Evolutionary conservation across 30 jellyfish, hydroid and myxozoan species (phyloP).

Genomic region (Cassiopea andromeda): DNA sequence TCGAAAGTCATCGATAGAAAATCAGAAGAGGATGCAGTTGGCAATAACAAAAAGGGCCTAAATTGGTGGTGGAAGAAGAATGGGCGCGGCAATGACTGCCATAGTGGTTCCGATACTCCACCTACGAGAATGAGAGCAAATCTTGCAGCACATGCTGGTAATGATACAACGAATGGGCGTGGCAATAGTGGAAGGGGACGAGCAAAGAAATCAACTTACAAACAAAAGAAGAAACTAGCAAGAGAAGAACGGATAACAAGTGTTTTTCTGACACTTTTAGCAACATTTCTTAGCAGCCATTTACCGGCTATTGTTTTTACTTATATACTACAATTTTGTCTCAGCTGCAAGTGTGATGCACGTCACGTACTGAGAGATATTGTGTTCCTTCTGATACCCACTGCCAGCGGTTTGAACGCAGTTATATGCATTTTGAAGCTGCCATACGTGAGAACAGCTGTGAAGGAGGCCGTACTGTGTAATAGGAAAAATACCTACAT

Average conservation of each 20-base stretch:
- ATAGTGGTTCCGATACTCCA: no score
- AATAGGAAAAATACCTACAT: constrained; percentile 5
- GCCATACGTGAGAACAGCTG: constrained; percentile 29
- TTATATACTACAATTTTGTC: constrained; percentile 62
- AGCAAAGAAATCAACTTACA: not conserved
- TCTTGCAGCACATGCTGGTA: not conserved
- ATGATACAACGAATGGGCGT: not conserved
- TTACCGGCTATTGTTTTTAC: constrained; percentile 57
- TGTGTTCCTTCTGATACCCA: constrained; percentile 39
- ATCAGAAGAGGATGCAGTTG: not conserved
- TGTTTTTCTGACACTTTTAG: constrained; percentile 51
- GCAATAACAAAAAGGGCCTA: not conserved
- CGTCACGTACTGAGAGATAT: constrained; percentile 68
- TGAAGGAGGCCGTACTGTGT: constrained; percentile 4
- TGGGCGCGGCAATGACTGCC: no score
- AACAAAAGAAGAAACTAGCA: not conserved
- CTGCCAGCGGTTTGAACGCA: constrained; percentile 71
- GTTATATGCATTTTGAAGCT: constrained; percentile 59
- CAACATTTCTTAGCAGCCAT: constrained; percentile 49
- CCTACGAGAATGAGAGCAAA: no score
- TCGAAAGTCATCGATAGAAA: not conserved
- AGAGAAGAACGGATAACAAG: constrained; percentile 58
- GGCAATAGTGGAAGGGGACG: not conserved
- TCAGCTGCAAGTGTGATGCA: constrained; percentile 49
- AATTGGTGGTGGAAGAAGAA: no score